Evolutionary conservation across 2,797 vertebrate species (phyloP).

Genomic region (Bradypodion ventrale): DNA sequence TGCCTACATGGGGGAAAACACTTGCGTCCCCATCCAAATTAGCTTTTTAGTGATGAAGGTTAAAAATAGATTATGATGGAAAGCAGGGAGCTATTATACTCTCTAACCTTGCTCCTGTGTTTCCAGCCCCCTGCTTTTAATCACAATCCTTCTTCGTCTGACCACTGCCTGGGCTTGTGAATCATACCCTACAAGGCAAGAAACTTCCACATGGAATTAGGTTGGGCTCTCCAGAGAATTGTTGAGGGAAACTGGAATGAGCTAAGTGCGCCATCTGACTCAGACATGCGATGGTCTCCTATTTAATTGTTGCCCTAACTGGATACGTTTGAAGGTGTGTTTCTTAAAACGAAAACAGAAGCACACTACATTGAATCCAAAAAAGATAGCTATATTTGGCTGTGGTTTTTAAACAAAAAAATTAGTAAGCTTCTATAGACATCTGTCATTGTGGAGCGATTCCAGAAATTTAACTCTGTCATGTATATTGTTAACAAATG

Average conservation of each 20-base stretch:
- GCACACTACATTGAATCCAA: neutral
- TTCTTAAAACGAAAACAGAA: neutral
- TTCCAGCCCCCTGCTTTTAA: neutral
- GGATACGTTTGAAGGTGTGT: neutral
- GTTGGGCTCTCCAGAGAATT: neutral
- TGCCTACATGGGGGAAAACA: neutral
- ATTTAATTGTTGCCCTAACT: neutral
- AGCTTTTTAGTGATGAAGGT: neutral
- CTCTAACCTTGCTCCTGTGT: neutral
- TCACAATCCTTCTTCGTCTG: conserved; percentile 26
- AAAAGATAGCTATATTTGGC: neutral
- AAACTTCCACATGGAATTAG: conserved; percentile 17
- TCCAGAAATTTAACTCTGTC: neutral
- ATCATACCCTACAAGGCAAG: conserved; percentile 31
- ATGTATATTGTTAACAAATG: neutral
- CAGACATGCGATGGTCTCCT: neutral
- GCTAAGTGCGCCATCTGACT: too few relatives aligned
- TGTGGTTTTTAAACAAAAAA: neutral
- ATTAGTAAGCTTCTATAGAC: neutral
- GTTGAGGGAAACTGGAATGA: neutral
- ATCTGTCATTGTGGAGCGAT: neutral
- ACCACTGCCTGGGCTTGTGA: neutral
- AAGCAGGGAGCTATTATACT: neutral
- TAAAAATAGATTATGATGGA: conserved; percentile 39
- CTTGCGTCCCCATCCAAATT: neutral